Evolutionary conservation across 2,113 vertebrate genomes (phyloP).

Genomic region (Pelecanus crispus): DNA sequence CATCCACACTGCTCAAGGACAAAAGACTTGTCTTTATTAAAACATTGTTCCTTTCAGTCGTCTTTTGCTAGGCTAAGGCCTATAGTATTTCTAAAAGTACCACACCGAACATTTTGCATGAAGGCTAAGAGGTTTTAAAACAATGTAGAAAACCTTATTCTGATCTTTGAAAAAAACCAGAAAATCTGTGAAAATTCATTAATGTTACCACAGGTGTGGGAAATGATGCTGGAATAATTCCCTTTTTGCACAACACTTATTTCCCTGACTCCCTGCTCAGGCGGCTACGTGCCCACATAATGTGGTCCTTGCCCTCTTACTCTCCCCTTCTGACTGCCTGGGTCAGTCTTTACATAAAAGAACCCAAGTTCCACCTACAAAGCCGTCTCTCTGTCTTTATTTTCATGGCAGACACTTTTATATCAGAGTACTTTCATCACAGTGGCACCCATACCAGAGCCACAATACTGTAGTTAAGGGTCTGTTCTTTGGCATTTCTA

Average conservation of each 20-base stretch:
- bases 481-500: slow-evolving; percentile 67
- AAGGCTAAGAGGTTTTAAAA: background rate
- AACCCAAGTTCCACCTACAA: slow-evolving; percentile 67
- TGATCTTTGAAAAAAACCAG: background rate
- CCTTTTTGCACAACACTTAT: slow-evolving; percentile 16
- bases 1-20: slow-evolving; percentile 5
- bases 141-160: background rate
- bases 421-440: slow-evolving; percentile 70
- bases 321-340: slow-evolving; percentile 62
- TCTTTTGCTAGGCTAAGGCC: background rate
- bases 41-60: background rate
- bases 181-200: slow-evolving; percentile 32
- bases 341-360: slow-evolving; percentile 65
- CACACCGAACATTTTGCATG: background rate
- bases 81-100: background rate
- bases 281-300: slow-evolving; percentile 53
- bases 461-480: slow-evolving; percentile 70
- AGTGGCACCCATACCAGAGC: slow-evolving; percentile 69
- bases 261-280: slow-evolving; percentile 24
- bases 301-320: slow-evolving; percentile 62
- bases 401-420: slow-evolving; percentile 70
- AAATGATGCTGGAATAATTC: slow-evolving; percentile 55
- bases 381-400: slow-evolving; percentile 67
- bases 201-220: slow-evolving; percentile 51
- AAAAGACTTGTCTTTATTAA: slow-evolving; percentile 33